These are phyloP conservation scores for Drosophila subobscura DNA, from an alignment of 1,140 invertebrate species.

Conservation along the genomic window DNA sequence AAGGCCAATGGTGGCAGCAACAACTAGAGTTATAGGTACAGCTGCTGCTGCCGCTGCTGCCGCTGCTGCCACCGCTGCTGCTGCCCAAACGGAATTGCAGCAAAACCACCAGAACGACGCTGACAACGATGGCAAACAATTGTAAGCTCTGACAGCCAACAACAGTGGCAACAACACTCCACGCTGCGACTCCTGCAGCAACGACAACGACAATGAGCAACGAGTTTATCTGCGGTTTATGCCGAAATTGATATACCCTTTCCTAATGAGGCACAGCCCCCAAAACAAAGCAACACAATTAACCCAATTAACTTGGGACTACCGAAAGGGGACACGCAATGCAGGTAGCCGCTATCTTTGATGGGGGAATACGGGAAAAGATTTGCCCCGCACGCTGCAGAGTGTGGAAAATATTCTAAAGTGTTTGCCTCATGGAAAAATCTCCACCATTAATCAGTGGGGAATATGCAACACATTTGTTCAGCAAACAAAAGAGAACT, in stretches of 20 bases:
- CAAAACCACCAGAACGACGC: slow-evolving; percentile 49
- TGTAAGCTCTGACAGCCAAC: slow-evolving; percentile 77
- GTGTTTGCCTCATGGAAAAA: too few relatives aligned
- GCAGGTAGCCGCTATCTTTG: too few relatives aligned
- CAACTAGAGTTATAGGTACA: slow-evolving; percentile 60
- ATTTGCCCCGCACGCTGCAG: too few relatives aligned
- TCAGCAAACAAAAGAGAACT: too few relatives aligned
- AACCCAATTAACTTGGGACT: too few relatives aligned
- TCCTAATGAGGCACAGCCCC: neutral
- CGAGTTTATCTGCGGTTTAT: slow-evolving; percentile 27
- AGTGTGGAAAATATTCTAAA: too few relatives aligned
- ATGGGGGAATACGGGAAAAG: too few relatives aligned
- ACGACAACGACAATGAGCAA: slow-evolving; percentile 35
- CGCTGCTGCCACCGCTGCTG: neutral
- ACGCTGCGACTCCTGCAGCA: neutral
- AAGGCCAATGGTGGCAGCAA: slow-evolving; percentile 27
- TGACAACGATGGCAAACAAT: slow-evolving; percentile 72
- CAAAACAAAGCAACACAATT: too few relatives aligned
- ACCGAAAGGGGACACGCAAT: too few relatives aligned
- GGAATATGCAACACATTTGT: too few relatives aligned
- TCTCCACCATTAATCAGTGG: too few relatives aligned
- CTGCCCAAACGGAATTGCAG: slow-evolving; percentile 52
- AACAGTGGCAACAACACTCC: slow-evolving; percentile 60
- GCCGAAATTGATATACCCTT: slow-evolving; percentile 52
- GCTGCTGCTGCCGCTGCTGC: slow-evolving; percentile 41